These are phyloP conservation scores for Mionectes macconnelli DNA, from an alignment of 2,113 vertebrate genomes.

Conservation along the genomic window DNA sequence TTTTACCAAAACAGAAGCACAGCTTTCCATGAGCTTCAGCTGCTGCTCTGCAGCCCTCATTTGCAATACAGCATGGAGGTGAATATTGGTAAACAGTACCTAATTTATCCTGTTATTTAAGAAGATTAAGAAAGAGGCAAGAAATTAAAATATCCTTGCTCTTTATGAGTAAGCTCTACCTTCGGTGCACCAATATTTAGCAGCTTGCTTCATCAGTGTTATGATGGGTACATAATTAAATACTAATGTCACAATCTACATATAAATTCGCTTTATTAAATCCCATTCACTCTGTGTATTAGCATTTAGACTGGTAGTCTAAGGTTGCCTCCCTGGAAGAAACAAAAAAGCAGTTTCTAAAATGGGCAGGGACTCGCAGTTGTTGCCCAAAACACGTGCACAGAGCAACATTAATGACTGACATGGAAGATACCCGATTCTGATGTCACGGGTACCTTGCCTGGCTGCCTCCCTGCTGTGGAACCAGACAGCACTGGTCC, in stretches of 20 bases:
- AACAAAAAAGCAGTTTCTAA: background rate
- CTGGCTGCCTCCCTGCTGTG: background rate
- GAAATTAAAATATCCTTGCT: background rate
- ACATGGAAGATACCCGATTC: no score
- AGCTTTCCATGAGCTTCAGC: background rate
- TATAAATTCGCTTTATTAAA: slow-evolving; percentile 42
- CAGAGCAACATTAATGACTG: background rate
- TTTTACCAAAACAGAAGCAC: background rate
- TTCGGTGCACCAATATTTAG: background rate
- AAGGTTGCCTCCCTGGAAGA: background rate
- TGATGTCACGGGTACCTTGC: background rate
- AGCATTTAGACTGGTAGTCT: slow-evolving; percentile 9
- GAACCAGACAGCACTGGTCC: background rate
- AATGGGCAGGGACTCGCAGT: background rate
- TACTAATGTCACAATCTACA: slow-evolving; percentile 46
- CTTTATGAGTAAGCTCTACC: background rate
- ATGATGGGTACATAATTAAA: slow-evolving; percentile 26
- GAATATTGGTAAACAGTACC: background rate
- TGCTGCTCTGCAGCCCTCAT: background rate
- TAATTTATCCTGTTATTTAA: slow-evolving; percentile 1
- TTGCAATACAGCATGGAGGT: background rate
- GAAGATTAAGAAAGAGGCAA: background rate
- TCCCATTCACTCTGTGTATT: background rate
- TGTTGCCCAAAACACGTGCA: background rate
- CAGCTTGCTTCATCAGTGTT: slow-evolving; percentile 12